Conservation (phyloP, 2,113 vertebrate genomes). For the Anolis carolinensis region DNA sequence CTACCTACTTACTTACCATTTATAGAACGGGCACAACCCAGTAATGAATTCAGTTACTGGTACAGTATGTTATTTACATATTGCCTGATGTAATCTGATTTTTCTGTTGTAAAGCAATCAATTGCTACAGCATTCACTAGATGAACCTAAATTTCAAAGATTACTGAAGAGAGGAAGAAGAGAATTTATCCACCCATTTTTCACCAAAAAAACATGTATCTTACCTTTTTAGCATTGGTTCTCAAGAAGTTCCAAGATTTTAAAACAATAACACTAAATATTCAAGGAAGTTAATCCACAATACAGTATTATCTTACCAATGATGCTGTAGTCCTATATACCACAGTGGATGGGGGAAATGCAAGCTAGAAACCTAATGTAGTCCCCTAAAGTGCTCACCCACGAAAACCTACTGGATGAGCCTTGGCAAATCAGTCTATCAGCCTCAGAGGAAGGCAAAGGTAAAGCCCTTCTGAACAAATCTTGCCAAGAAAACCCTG, state of each 20-base stretch:
- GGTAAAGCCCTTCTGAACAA: neutral
- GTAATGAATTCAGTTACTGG: neutral
- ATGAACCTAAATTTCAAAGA: neutral
- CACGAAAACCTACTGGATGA: no score
- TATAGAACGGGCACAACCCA: no score
- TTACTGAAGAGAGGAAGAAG: neutral
- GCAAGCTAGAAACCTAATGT: neutral
- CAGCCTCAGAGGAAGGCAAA: no score
- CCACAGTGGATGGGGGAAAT: neutral
- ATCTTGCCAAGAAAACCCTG: neutral
- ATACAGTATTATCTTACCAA: neutral
- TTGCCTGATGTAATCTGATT: neutral
- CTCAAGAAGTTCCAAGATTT: neutral
- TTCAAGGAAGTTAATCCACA: neutral
- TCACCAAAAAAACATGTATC: neutral
- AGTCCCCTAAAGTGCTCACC: no score
- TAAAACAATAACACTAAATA: neutral
- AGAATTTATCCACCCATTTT: neutral
- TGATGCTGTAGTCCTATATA: neutral
- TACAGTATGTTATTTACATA: neutral
- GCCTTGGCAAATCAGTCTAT: no score
- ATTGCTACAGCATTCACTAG: neutral
- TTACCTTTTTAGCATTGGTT: neutral
- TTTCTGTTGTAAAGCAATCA: neutral
- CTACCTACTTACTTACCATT: no score